Evolutionary conservation across 1,140 invertebrate genomes (phyloP).

Genomic region (Hyles euphorbiae): DNA sequence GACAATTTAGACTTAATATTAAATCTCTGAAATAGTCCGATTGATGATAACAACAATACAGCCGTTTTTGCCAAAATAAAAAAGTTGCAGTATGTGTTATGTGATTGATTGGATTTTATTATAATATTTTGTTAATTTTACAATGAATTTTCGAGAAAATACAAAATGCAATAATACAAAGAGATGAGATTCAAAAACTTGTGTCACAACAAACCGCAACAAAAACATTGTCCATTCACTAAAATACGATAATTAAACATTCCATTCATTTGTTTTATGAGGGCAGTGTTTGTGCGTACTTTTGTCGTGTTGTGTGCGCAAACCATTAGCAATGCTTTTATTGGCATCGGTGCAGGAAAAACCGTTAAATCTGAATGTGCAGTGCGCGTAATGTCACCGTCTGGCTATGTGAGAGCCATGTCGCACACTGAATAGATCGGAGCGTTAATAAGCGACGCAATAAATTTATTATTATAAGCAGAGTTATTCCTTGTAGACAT

Average conservation of each 20-base stretch:
- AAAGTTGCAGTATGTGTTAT: too few species aligned
- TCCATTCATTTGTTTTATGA: conserved; percentile 10
- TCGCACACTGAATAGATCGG: conserved; percentile 1
- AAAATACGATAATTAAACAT: conserved; percentile 4
- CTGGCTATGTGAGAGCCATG: conserved; percentile 13
- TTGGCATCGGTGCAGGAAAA: conserved; percentile 11
- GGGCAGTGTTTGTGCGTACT: conserved; percentile 4
- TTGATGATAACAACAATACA: too few species aligned
- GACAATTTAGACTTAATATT: too few species aligned
- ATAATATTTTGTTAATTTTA: too few species aligned
- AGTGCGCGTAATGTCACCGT: conserved; percentile 16
- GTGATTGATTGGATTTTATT: too few species aligned
- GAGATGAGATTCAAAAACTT: too few species aligned
- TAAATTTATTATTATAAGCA: too few species aligned
- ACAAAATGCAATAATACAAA: too few species aligned
- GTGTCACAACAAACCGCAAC: background rate
- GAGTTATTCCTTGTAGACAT: too few species aligned
- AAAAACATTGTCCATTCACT: background rate
- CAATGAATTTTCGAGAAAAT: too few species aligned
- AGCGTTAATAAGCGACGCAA: background rate
- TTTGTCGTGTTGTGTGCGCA: conserved; percentile 11
- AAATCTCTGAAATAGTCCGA: too few species aligned
- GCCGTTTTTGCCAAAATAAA: too few species aligned
- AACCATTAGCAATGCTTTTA: conserved; percentile 18
- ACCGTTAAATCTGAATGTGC: conserved; percentile 15